Conservation (phyloP, 2,113 vertebrate genomes). For the Rhinoderma darwinii region DNA sequence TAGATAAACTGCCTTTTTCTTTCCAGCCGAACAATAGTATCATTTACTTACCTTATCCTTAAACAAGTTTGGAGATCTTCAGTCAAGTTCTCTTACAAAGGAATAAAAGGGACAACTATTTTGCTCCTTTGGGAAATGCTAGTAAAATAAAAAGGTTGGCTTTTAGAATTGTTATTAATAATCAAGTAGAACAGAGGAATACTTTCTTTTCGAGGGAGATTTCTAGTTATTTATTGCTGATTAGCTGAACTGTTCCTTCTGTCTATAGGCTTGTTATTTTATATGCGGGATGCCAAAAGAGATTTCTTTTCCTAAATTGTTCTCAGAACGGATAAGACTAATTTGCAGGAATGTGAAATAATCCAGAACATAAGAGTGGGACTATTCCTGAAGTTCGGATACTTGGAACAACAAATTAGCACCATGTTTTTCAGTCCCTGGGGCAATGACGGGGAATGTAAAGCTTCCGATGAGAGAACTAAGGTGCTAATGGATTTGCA, state of each 20-base stretch:
- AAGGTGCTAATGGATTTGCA: constrained; percentile 72
- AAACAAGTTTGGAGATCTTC: constrained; percentile 76
- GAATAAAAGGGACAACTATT: constrained; percentile 68
- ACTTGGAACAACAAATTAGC: constrained; percentile 70
- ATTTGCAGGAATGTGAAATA: constrained; percentile 78
- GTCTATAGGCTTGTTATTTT: constrained; percentile 71
- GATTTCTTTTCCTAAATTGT: constrained; percentile 75
- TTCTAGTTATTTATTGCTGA: constrained; percentile 75
- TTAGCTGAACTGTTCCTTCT: constrained; percentile 69
- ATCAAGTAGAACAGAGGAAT: constrained; percentile 66
- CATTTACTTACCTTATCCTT: constrained; percentile 79
- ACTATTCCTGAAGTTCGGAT: constrained; percentile 71
- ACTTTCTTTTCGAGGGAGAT: constrained; percentile 65
- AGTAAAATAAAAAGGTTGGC: constrained; percentile 59
- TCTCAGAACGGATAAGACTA: constrained; percentile 77
- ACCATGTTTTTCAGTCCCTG: constrained; percentile 68
- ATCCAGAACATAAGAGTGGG: constrained; percentile 74
- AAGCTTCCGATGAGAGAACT: constrained; percentile 67
- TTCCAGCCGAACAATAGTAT: constrained; percentile 74
- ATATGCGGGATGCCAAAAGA: constrained; percentile 72
- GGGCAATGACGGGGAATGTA: constrained; percentile 71
- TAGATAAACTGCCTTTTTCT: constrained; percentile 72
- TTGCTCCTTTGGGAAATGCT: constrained; percentile 61
- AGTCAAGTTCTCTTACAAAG: constrained; percentile 72
- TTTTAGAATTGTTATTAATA: constrained; percentile 68